A percentile compares a stretch with the other conserved stretches of the same genome.
Conservation (phyloP, 92 coral and sea anemone genomes). For the Montipora capitata region DNA sequence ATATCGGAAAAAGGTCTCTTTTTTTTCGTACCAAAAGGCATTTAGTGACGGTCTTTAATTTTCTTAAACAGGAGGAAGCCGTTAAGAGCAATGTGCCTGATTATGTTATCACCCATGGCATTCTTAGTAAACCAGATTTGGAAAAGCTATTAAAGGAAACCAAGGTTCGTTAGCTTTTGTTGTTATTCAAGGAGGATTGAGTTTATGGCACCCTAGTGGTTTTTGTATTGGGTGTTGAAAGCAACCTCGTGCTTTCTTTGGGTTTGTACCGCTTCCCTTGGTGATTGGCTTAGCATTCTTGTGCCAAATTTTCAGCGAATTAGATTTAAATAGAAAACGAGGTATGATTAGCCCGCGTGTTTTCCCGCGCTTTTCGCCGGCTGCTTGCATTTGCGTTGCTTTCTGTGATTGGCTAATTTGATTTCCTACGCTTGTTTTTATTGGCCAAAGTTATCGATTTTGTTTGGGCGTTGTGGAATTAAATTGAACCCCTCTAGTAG, state of each 20-base stretch:
- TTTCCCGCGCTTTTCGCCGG: neutral
- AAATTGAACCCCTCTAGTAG: too few species aligned
- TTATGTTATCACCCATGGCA: slow-evolving; percentile 92
- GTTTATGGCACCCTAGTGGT: too few species aligned
- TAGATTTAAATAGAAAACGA: too few species aligned
- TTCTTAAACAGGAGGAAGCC: slow-evolving; percentile 32
- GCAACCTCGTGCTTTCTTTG: too few species aligned
- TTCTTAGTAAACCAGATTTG: slow-evolving; percentile 77
- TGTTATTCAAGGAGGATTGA: neutral
- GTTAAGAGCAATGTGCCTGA: slow-evolving; percentile 67
- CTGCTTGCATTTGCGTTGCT: neutral
- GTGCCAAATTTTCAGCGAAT: neutral
- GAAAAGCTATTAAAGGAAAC: slow-evolving; percentile 86
- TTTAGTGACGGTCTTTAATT: neutral
- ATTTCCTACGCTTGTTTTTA: too few species aligned
- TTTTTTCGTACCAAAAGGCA: too few species aligned
- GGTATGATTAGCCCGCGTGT: too few species aligned
- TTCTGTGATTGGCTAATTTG: too few species aligned
- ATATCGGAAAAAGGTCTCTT: too few species aligned
- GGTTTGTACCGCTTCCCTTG: neutral
- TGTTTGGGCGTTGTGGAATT: too few species aligned
- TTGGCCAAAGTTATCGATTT: too few species aligned
- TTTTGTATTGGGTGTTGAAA: neutral
- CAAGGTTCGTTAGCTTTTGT: slow-evolving; percentile 64
- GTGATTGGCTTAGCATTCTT: neutral